Percentiles rank a stretch among this genome's conserved stretches.
Conservation (phyloP, 2,113 vertebrate species). For the Cyanistes caeruleus region DNA sequence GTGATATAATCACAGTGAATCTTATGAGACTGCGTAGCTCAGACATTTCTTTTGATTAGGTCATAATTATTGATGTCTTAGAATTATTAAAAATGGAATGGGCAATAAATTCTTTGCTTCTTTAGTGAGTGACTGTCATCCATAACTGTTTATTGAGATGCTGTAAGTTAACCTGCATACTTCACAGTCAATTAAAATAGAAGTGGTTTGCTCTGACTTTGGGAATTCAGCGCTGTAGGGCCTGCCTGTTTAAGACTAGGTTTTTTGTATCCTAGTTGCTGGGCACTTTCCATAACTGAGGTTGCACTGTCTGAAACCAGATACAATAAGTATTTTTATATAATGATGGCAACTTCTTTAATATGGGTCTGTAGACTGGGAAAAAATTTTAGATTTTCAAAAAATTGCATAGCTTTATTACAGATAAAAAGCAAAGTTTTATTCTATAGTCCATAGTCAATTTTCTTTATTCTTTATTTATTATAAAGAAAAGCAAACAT, state of each 20-base stretch:
- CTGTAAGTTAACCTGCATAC: neutral
- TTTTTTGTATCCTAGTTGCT: neutral
- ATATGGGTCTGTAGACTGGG: neutral
- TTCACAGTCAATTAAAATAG: neutral
- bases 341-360: neutral
- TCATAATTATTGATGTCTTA: neutral
- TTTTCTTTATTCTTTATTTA: neutral
- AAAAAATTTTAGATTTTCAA: neutral
- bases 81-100: neutral
- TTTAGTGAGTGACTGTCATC: neutral
- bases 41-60: neutral
- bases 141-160: neutral
- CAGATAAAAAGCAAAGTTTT: neutral
- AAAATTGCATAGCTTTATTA: neutral
- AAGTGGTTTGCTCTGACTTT: neutral
- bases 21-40: neutral
- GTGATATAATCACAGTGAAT: neutral
- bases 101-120: neutral
- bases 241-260: neutral
- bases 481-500: neutral
- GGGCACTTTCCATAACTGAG: neutral
- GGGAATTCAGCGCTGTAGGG: neutral
- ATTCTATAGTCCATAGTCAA: neutral
- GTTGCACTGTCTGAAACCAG: neutral
- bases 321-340: neutral